A percentile compares a stretch with the other conserved stretches of the same genome.
Conservation (phyloP, 2,113 vertebrate genomes). For the Clinocottus analis region DNA sequence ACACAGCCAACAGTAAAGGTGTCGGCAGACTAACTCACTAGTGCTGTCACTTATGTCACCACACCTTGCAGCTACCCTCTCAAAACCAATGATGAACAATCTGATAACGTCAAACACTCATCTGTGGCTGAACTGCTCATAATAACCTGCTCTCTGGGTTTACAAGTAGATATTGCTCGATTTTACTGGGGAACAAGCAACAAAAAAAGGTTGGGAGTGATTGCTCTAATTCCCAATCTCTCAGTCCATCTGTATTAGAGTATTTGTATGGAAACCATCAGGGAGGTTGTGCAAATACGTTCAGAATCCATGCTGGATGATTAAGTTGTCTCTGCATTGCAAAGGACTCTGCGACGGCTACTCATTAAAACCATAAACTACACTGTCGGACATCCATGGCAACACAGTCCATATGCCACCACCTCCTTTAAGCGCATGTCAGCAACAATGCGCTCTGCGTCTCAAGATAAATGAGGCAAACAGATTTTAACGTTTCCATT, state of each 20-base stretch:
- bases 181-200: neutral
- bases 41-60: neutral
- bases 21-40: neutral
- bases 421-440: neutral
- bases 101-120: neutral
- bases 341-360: neutral
- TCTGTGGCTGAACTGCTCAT: neutral
- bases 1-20: neutral
- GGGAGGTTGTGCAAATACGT: neutral
- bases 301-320: no score
- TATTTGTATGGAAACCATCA: neutral
- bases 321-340: neutral
- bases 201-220: neutral
- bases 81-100: neutral
- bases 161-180: neutral
- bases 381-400: neutral
- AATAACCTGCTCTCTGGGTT: neutral
- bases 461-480: constrained; percentile 18
- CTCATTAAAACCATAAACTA: neutral
- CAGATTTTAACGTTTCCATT: constrained; percentile 23
- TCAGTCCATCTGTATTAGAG: neutral
- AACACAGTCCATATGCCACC: neutral
- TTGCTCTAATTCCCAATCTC: neutral
- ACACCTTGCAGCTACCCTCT: neutral
- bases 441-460: neutral